Percentiles rank a stretch among this genome's conserved stretches.
Evolutionary conservation across 2,113 vertebrate species (phyloP).

Genomic region (Neotoma lepida): DNA sequence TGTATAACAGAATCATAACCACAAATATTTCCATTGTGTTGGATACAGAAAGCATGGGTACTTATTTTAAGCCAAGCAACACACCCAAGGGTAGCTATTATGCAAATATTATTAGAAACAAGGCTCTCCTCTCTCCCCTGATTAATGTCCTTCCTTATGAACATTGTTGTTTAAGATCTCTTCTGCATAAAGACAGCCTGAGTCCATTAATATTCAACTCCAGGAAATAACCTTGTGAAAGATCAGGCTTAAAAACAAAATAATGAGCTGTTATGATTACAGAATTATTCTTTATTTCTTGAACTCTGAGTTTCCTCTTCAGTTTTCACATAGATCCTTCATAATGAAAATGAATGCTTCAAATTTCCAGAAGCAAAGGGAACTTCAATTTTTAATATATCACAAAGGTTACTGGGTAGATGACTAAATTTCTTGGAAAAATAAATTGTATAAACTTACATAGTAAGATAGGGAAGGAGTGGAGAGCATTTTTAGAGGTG

Average conservation of each 20-base stretch:
- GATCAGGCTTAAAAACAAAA: conserved; percentile 67
- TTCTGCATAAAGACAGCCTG: conserved; percentile 57
- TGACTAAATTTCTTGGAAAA: neutral
- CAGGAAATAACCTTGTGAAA: conserved; percentile 67
- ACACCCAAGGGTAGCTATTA: conserved; percentile 72
- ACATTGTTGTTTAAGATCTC: conserved; percentile 60
- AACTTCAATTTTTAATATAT: neutral
- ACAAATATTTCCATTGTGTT: conserved; percentile 61
- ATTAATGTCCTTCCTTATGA: conserved; percentile 74
- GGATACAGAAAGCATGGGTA: conserved; percentile 63
- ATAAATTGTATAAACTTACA: neutral
- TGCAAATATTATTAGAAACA: conserved; percentile 72
- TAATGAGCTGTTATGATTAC: conserved; percentile 66
- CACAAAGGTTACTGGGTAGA: neutral
- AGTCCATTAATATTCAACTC: conserved; percentile 69
- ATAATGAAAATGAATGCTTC: neutral
- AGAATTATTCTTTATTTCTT: conserved; percentile 56
- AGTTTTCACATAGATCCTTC: conserved; percentile 36
- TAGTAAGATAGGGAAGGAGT: neutral
- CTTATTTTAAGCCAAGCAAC: conserved; percentile 68
- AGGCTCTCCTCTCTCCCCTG: conserved; percentile 60
- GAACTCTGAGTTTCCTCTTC: conserved; percentile 6
- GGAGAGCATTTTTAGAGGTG: neutral
- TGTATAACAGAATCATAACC: conserved; percentile 56
- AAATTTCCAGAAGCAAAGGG: neutral